Conservation (phyloP, 1,140 invertebrate genomes). For the Calosoma granatense region DNA sequence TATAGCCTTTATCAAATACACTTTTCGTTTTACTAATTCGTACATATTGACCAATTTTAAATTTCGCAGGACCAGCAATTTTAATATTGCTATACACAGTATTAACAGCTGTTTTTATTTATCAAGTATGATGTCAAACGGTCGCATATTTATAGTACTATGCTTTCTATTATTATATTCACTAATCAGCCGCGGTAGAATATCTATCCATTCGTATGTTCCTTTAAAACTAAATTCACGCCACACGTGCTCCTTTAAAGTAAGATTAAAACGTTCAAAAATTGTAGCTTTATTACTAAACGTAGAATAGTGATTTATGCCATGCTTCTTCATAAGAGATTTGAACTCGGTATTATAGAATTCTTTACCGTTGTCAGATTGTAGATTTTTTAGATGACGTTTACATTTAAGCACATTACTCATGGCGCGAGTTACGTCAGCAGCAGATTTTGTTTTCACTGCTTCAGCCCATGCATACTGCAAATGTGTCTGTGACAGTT, state of each 20-base stretch:
- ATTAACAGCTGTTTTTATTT: constrained; percentile 17
- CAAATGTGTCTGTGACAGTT: constrained; percentile 28
- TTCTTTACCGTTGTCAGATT: constrained; percentile 31
- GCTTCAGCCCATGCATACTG: constrained; percentile 26
- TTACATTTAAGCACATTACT: constrained; percentile 18
- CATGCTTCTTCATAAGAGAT: constrained; percentile 23
- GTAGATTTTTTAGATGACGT: constrained; percentile 17
- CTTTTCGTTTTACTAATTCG: constrained; percentile 23
- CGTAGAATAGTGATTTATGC: constrained; percentile 31
- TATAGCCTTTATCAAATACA: constrained; percentile 26
- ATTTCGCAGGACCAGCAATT: constrained; percentile 19
- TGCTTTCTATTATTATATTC: constrained; percentile 33
- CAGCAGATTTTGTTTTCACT: constrained; percentile 25
- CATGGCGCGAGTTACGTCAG: constrained; percentile 21
- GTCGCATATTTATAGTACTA: constrained; percentile 29
- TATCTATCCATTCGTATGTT: constrained; percentile 26
- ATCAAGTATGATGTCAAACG: constrained; percentile 20
- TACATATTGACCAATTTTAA: constrained; percentile 27
- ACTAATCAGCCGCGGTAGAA: constrained; percentile 25
- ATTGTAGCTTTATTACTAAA: constrained; percentile 32
- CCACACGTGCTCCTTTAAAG: constrained; percentile 31
- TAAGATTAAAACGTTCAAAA: constrained; percentile 34
- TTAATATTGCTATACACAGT: constrained; percentile 20
- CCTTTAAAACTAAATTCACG: constrained; percentile 30
- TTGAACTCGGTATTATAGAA: constrained; percentile 26